Evolutionary conservation across 2,113 vertebrate genomes (phyloP).

Genomic region (Amphiprion ocellaris): DNA sequence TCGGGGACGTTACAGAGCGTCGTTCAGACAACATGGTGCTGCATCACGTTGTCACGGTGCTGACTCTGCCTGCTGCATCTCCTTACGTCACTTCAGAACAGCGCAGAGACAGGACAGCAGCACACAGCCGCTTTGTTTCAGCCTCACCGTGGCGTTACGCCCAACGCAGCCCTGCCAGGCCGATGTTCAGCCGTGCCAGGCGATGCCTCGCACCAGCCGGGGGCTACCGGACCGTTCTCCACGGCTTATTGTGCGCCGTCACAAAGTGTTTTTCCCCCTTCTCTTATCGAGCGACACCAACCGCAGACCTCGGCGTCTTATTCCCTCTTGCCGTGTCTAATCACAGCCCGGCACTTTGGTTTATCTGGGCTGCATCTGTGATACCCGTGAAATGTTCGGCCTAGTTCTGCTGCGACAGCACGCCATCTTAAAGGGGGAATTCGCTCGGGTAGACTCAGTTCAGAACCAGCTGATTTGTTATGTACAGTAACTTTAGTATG

Average conservation of each 20-base stretch:
- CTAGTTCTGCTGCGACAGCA: constrained; percentile 51
- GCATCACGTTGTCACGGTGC: no score
- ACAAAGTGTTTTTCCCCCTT: constrained; percentile 39
- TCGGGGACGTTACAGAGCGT: background rate
- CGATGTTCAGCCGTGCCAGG: constrained; percentile 29
- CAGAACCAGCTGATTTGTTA: no score
- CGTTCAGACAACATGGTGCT: no score
- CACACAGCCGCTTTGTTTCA: constrained; percentile 62
- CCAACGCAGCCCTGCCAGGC: constrained; percentile 12
- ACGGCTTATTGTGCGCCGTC: constrained; percentile 40
- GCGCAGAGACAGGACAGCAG: constrained; percentile 43
- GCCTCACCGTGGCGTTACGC: background rate
- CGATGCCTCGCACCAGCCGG: constrained; percentile 53
- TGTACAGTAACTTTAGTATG: no score
- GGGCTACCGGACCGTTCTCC: constrained; percentile 8
- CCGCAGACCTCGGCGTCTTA: constrained; percentile 40
- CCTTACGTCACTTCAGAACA: constrained; percentile 46
- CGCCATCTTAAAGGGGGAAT: constrained; percentile 2
- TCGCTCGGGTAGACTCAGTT: no score
- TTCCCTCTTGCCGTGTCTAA: constrained; percentile 45
- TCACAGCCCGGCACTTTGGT: constrained; percentile 39
- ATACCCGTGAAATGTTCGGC: constrained; percentile 59
- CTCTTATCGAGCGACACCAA: constrained; percentile 40
- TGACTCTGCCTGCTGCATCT: constrained; percentile 3
- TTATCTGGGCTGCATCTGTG: constrained; percentile 59